Conservation (phyloP, 1,140 invertebrate genomes). For the Camponotus vicinus region DNA sequence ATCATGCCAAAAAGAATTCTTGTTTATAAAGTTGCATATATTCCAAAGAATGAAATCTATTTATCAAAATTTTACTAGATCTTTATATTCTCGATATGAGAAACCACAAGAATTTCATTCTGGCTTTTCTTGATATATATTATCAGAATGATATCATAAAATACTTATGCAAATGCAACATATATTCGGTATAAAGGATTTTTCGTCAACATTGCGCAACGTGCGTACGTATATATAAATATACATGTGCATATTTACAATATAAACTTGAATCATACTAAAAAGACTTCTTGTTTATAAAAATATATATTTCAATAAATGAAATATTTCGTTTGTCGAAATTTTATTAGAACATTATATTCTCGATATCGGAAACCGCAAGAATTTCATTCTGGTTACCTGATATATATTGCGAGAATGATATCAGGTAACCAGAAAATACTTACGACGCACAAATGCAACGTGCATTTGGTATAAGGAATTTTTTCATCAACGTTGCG, state of each 20-base stretch:
- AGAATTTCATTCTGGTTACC: neutral
- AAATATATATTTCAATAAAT: neutral
- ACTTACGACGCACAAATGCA: conserved; percentile 31
- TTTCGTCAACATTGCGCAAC: conserved; percentile 45
- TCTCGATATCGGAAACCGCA: neutral
- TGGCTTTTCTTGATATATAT: neutral
- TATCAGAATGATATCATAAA: neutral
- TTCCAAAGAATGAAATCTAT: neutral
- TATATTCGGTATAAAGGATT: conserved; percentile 25
- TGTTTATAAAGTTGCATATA: neutral
- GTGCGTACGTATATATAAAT: too few relatives aligned
- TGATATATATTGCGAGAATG: conserved; percentile 7
- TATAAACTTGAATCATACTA: neutral
- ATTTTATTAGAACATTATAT: neutral
- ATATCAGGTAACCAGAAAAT: neutral
- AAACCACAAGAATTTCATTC: neutral
- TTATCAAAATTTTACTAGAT: neutral
- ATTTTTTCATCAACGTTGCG: conserved; percentile 45
- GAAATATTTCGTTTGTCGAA: neutral
- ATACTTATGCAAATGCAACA: conserved; percentile 25
- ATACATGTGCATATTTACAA: too few relatives aligned
- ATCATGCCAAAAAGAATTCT: neutral
- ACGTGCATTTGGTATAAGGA: conserved; percentile 10
- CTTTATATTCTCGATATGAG: neutral
- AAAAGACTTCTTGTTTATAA: neutral